These are phyloP conservation scores for Euthynnus affinis DNA, from an alignment of 2,797 vertebrate species.

Conservation along the genomic window DNA sequence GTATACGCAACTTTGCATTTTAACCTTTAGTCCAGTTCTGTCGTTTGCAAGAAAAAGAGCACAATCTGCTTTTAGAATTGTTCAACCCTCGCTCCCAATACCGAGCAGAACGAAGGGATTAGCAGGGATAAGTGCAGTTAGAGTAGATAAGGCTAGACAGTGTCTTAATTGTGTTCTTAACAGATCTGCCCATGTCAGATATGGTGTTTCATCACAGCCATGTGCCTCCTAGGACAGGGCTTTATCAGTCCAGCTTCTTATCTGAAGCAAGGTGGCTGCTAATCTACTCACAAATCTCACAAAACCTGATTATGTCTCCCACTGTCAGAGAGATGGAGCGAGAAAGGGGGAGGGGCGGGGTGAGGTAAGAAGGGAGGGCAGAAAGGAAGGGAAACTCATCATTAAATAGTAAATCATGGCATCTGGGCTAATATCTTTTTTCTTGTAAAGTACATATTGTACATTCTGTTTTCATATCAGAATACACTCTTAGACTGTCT, in stretches of 20 bases:
- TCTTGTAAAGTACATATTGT: neutral
- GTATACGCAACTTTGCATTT: neutral
- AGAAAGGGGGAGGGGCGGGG: neutral
- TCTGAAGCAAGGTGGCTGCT: constrained; percentile 79
- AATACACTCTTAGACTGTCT: neutral
- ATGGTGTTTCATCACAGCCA: constrained; percentile 76
- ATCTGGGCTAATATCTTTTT: neutral
- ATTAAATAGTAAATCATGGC: constrained; percentile 30
- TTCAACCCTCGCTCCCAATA: constrained; percentile 35
- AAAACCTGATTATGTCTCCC: constrained; percentile 78
- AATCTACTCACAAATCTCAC: constrained; percentile 80
- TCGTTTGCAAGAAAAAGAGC: constrained; percentile 7
- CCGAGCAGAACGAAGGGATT: constrained; percentile 51
- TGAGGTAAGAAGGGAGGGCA: constrained; percentile 13
- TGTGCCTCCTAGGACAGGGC: constrained; percentile 69
- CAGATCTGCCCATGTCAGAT: constrained; percentile 79
- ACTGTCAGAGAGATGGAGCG: constrained; percentile 58
- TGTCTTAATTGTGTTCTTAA: constrained; percentile 82
- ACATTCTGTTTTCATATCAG: neutral
- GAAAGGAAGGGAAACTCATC: constrained; percentile 21
- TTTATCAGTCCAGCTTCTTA: constrained; percentile 76
- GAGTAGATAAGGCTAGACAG: constrained; percentile 77
- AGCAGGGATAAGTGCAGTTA: constrained; percentile 58
- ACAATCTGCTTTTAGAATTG: constrained; percentile 27
- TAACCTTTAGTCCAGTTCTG: constrained; percentile 9